Conservation (phyloP, 2,888 invertebrate species). For the Reticulitermes lucifugus region DNA sequence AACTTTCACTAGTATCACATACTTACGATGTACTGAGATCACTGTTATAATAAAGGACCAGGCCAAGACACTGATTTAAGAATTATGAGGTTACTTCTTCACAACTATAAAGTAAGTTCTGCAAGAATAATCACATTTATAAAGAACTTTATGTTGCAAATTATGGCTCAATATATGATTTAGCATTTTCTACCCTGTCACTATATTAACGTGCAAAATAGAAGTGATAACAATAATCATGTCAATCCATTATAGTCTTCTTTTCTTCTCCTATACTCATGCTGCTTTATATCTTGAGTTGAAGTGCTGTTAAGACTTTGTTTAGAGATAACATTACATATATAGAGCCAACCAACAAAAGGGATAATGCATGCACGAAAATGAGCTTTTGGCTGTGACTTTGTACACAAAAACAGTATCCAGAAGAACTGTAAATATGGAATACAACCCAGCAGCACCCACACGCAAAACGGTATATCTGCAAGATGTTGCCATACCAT, state of each 20-base stretch:
- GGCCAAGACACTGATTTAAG: too few species aligned
- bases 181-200: too few species aligned
- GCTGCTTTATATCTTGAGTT: not conserved
- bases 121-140: too few species aligned
- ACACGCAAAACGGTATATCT: constrained; percentile 31
- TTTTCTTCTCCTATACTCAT: not conserved
- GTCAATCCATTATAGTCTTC: constrained; percentile 6
- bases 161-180: too few species aligned
- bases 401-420: constrained; percentile 31
- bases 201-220: not conserved
- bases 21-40: too few species aligned
- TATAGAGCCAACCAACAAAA: constrained; percentile 34
- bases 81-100: too few species aligned
- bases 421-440: constrained; percentile 35
- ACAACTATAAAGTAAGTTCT: too few species aligned
- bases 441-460: constrained; percentile 26
- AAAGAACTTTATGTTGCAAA: too few species aligned
- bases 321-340: not conserved
- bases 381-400: constrained; percentile 30
- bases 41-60: too few species aligned
- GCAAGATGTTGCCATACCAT: constrained; percentile 34
- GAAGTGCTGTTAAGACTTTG: not conserved
- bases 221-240: not conserved
- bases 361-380: constrained; percentile 30
- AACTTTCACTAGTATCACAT: too few species aligned